These are phyloP conservation scores for Radopholus similis DNA, from an alignment of 1,140 invertebrate genomes.

Conservation along the genomic window DNA sequence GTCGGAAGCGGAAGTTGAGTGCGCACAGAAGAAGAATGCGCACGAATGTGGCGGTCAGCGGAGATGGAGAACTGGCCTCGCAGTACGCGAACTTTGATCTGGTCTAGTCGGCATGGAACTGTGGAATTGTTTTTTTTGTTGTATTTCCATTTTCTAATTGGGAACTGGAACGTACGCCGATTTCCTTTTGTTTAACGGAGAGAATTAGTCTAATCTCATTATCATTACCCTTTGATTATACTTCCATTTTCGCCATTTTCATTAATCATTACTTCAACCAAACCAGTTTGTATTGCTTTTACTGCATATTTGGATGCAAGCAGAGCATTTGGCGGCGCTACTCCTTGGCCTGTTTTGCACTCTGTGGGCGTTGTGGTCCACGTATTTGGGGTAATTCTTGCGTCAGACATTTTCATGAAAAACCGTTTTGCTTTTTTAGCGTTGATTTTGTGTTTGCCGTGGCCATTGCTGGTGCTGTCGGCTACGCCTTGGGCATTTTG, in stretches of 20 bases:
- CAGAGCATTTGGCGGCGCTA: neutral
- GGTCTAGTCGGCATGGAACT: neutral
- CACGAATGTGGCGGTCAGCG: no score
- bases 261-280: no score
- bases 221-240: no score
- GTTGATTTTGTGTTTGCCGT: neutral
- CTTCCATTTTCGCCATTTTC: no score
- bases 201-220: no score
- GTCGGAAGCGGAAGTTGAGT: no score
- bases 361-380: neutral
- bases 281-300: no score
- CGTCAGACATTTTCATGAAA: neutral
- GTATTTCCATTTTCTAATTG: neutral
- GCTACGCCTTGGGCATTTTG: neutral
- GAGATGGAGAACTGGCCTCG: no score
- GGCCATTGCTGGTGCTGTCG: neutral
- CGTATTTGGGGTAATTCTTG: neutral
- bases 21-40: no score
- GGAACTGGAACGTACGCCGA: neutral
- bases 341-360: neutral
- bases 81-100: conserved; percentile 16
- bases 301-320: no score
- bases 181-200: no score
- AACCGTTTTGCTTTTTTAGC: conserved; percentile 5
- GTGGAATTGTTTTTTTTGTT: neutral